Percentiles rank a stretch among this genome's conserved stretches.
Evolutionary conservation across 2,888 invertebrate genomes (phyloP).

Genomic region (Eledone cirrhosa): DNA sequence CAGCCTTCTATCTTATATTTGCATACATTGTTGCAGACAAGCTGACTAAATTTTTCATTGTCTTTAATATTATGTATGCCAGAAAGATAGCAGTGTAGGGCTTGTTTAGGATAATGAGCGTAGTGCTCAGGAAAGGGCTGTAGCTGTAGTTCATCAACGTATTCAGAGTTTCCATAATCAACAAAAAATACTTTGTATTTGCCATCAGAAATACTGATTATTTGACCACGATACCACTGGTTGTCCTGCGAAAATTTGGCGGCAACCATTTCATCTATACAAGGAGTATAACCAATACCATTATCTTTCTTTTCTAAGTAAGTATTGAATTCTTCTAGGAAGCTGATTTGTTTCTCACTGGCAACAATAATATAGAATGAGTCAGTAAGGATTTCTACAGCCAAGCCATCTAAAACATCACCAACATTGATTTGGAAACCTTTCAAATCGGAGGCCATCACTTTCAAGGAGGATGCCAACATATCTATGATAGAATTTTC

Average conservation of each 20-base stretch:
- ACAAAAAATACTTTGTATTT: constrained; percentile 3
- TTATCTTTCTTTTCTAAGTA: neutral
- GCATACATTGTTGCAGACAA: neutral
- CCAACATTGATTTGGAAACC: neutral
- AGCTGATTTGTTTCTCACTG: neutral
- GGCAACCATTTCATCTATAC: constrained; percentile 12
- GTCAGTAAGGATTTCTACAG: constrained; percentile 2
- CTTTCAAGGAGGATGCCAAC: neutral
- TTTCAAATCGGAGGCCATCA: neutral
- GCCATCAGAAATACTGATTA: neutral
- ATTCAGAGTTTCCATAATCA: constrained; percentile 15
- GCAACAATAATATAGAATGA: neutral
- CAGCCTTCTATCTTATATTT: constrained; percentile 14
- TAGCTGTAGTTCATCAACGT: neutral
- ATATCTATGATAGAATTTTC: neutral
- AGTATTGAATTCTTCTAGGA: neutral
- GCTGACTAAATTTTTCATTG: neutral
- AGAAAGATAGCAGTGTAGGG: neutral
- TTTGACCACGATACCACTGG: constrained; percentile 14
- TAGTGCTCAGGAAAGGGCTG: neutral
- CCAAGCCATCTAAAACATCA: neutral
- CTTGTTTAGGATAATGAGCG: constrained; percentile 10
- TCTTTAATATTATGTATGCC: neutral
- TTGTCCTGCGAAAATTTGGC: constrained; percentile 11
- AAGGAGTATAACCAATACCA: neutral